Evolutionary conservation across 2,113 vertebrate genomes (phyloP), one percentile per base, ranked within the genome.

Genomic region (Calonectris borealis): DNA sequence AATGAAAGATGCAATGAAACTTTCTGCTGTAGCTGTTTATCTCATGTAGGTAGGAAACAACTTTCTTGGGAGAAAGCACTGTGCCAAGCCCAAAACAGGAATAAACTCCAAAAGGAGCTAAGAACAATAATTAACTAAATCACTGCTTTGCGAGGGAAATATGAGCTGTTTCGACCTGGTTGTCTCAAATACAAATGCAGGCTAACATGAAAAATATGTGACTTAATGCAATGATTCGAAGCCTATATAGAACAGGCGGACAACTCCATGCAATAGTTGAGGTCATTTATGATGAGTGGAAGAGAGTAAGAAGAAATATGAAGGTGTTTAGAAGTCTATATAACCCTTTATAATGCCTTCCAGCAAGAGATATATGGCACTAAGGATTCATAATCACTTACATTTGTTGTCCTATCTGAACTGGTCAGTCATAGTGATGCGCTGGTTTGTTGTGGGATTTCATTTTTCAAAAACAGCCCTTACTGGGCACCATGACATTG

Each of bases 391-490:
- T 19, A 72, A 40, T 6, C 32, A 40, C 31, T 52, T 48, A 42
- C 31, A 5, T 9, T n/a, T 66, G 46, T 44, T 76, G 48, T 13
- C 2, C 29, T 42, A 4, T 31, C 12, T 79, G 52, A 79, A 64
- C 6, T 10, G 24, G 8, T 36, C 69, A 82, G 40, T 65, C 44
- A 20, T 11, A 70, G 36, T 25, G 48, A 46, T 38, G n/a, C 32
- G 6, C 7, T 69, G 11, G 6, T 64, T 44, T 77, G 16, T 8
- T 55, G 14, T 19, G 34, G 34, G 32, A 16, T 32, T 32, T 79
- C 1, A 0, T 80, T 88, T 83, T 64, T 38, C 4, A 1, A 34
- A 76, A 69, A 1, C 13, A 7, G 1, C 11, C 32, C 14, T 80
- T 36, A 7, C 24, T 51, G 55, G 19, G n/a, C 24, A 51, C 22